phyloP scores from a whole-genome alignment of 2,113 vertebrate species.

The Crocuta crocuta region DNA sequence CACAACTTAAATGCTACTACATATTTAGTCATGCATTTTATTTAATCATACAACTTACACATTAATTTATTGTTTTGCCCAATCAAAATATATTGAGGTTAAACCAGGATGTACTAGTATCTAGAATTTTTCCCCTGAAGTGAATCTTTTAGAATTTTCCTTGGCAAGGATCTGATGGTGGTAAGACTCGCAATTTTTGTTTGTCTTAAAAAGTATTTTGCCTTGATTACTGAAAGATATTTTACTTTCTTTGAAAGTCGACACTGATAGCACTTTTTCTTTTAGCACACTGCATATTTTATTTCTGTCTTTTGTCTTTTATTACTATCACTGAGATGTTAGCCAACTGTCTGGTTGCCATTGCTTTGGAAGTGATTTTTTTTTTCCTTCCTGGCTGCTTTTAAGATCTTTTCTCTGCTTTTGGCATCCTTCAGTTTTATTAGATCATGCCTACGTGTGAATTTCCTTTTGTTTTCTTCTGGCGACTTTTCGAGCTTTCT shows the following conservation, averaged over 20 bases:
- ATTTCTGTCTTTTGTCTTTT: constrained; percentile 52
- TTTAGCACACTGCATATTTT: background rate
- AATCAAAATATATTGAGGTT: background rate
- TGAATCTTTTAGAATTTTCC: background rate
- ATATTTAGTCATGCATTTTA: background rate
- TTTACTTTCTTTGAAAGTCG: constrained; percentile 54
- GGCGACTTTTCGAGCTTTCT: constrained; percentile 11
- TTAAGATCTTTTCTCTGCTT: constrained; percentile 27
- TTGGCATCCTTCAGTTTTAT: constrained; percentile 4
- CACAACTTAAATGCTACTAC: background rate
- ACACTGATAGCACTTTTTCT: background rate
- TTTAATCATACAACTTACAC: background rate
- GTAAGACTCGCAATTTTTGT: background rate
- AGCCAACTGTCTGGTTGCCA: constrained; percentile 60
- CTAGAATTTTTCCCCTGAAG: background rate
- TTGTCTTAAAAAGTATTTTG: background rate
- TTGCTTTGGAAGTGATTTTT: constrained; percentile 24
- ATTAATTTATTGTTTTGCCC: background rate
- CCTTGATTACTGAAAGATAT: background rate
- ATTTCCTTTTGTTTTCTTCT: constrained; percentile 46
- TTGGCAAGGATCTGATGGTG: background rate
- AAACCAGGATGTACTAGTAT: background rate
- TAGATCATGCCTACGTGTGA: constrained; percentile 26
- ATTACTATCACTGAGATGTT: background rate
- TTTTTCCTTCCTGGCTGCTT: constrained; percentile 12